A percentile compares a stretch with the other conserved stretches of the same genome.
Evolutionary conservation across 2,888 invertebrate species (phyloP).

Genomic region (Hyposoter didymator): DNA sequence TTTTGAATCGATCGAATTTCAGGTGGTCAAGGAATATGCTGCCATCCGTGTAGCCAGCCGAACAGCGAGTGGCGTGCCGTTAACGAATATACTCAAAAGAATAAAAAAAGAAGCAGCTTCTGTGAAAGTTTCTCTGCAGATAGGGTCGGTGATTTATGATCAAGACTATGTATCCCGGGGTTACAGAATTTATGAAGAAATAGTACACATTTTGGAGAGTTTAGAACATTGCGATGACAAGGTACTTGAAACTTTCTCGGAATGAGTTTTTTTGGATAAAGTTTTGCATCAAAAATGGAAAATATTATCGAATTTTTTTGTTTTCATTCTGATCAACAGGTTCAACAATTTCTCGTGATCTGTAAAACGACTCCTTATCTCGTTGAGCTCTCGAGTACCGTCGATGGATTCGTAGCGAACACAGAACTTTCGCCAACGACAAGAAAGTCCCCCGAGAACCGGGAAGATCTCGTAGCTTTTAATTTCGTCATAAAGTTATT

Average conservation of each 20-base stretch:
- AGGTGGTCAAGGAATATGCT: slow-evolving; percentile 71
- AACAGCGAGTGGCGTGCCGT: slow-evolving; percentile 72
- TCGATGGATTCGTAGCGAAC: slow-evolving; percentile 73
- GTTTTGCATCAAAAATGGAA: background rate
- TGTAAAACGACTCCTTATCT: slow-evolving; percentile 74
- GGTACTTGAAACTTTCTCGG: slow-evolving; percentile 59
- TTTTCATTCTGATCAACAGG: slow-evolving; percentile 66
- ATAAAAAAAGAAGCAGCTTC: slow-evolving; percentile 74
- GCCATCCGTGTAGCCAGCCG: slow-evolving; percentile 76
- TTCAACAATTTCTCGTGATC: slow-evolving; percentile 76
- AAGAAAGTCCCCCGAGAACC: slow-evolving; percentile 26
- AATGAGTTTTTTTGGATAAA: background rate
- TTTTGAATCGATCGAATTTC: background rate
- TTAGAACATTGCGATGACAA: slow-evolving; percentile 76
- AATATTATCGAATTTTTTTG: slow-evolving; percentile 13
- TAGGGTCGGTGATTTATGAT: slow-evolving; percentile 69
- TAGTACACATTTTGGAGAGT: slow-evolving; percentile 70
- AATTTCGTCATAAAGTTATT: slow-evolving; percentile 72
- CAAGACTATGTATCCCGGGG: slow-evolving; percentile 71
- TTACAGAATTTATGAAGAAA: slow-evolving; percentile 72
- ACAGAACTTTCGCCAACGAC: slow-evolving; percentile 70
- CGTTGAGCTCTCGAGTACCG: slow-evolving; percentile 70
- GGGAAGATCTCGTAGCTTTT: slow-evolving; percentile 70
- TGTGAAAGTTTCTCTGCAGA: slow-evolving; percentile 72
- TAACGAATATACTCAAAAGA: slow-evolving; percentile 73